Conservation (phyloP, 2,888 invertebrate species). For the Xestia sexstrigata region DNA sequence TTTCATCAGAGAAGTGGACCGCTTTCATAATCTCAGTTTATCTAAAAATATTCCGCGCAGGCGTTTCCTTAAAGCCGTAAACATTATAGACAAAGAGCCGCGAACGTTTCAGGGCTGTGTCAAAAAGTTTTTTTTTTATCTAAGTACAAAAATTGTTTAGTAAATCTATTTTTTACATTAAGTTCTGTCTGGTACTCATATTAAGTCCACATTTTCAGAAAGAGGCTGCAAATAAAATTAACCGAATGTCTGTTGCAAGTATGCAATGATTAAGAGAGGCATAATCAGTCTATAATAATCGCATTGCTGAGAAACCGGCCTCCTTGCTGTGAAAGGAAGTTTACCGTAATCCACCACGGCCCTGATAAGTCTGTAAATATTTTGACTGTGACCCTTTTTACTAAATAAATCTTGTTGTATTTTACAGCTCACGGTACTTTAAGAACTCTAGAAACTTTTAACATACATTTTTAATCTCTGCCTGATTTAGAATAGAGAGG, state of each 20-base stretch:
- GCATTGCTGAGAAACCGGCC: background rate
- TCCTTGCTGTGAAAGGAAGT: background rate
- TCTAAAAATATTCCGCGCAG: constrained; percentile 65
- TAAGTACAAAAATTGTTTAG: background rate
- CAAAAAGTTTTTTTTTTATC: background rate
- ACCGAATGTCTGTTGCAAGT: background rate
- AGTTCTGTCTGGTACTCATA: no score
- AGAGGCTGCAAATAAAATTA: background rate
- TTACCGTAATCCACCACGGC: background rate
- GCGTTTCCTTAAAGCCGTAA: constrained; percentile 64
- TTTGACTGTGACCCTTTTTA: background rate
- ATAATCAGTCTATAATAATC: background rate
- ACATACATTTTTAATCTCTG: background rate
- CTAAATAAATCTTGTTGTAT: background rate
- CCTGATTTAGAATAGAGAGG: background rate
- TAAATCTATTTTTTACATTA: background rate
- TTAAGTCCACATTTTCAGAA: no score
- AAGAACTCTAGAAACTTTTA: background rate
- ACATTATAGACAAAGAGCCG: constrained; percentile 58
- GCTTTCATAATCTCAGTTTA: constrained; percentile 53
- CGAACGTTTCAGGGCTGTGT: constrained; percentile 29
- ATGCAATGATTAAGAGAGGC: background rate
- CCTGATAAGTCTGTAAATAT: background rate
- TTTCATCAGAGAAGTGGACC: constrained; percentile 46
- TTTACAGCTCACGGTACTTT: background rate